phyloP scores from a whole-genome alignment of 2,797 vertebrate species.

The Rhynchonycteris naso region DNA sequence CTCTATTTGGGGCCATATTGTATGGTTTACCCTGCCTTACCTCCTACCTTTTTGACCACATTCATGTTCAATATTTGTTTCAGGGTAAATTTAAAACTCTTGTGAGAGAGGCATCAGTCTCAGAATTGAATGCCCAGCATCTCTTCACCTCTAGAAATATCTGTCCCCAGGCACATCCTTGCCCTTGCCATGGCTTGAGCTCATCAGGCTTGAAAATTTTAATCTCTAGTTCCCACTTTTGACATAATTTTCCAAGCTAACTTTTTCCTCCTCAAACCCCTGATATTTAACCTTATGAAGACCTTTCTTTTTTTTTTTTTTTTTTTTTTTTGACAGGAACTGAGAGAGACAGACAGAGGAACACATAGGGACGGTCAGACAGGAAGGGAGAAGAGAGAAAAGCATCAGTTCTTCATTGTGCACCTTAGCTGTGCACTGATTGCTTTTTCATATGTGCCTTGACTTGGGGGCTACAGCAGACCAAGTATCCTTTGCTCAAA shows the following conservation, averaged over 20 bases:
- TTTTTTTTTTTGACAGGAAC: too few species aligned
- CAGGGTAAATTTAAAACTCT: not conserved
- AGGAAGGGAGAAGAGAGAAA: too few species aligned
- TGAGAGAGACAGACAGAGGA: too few species aligned
- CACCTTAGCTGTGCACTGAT: too few species aligned
- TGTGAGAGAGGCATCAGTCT: not conserved
- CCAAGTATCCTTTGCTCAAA: too few species aligned
- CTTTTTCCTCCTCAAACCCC: not conserved
- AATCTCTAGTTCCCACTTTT: not conserved
- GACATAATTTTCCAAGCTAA: not conserved
- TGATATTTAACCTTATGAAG: not conserved
- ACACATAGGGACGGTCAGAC: too few species aligned
- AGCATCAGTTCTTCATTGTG: too few species aligned
- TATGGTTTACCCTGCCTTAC: not conserved
- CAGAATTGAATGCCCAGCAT: not conserved
- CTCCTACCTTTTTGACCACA: not conserved
- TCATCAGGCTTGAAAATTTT: not conserved
- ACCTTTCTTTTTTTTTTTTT: not conserved
- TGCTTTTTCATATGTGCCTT: too few species aligned
- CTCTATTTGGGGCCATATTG: not conserved
- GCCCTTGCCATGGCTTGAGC: not conserved
- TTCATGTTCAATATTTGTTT: constrained; percentile 2
- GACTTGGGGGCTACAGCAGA: too few species aligned
- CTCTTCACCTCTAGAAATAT: not conserved
- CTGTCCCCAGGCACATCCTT: not conserved